Evolutionary conservation across 2,113 vertebrate genomes (phyloP), one percentile per base, ranked within the genome.

Genomic region (Carassius gibelio): DNA sequence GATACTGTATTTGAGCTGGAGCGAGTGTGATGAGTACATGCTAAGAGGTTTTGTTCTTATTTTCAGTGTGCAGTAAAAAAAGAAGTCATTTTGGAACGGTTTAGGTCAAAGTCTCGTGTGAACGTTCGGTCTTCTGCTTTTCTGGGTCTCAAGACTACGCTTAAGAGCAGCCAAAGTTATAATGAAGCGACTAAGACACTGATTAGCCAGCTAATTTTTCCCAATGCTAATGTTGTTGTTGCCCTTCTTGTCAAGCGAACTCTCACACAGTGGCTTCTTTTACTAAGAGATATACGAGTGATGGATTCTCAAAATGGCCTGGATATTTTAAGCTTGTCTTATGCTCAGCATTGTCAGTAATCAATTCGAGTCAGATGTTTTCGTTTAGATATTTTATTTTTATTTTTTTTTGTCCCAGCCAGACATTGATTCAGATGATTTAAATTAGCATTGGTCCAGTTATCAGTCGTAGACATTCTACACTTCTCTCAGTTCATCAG

Each of bases 341-440:
- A 87, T 91, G 92, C 88, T 81, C 89, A 92, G 89, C 88, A 91
- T 92, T 91, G 93, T 94, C 91, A 90, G 90, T 90, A 92, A 92
- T 93, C 92, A 94, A 92, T 94, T 91, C 85, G 90, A 94, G 93
- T 95, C 94, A 94, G 93, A 94, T 95, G 94, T 92, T 94, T 95
- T 93, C 91, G 90, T 92, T 94, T 94, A 93, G 91, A 92, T 62
- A 8, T 19, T 57, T 75, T 19, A 13, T 55, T 30, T 62, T 74
- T 87, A 81, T 75, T 42, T 19, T 11, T 57, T 34, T 62, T 74
- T 87, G 82, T 52, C 90, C 83, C 52, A 48, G 78, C 34, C 88
- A 91, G 90, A 92, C 90, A 84, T 93, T 90, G 91, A 92, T 94
- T 94, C 94, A 94, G 92, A 93, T 94, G 92, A 95, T 94, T 94